Evolutionary conservation across 2,113 vertebrate species (phyloP).

Genomic region (Nematolebias whitei): DNA sequence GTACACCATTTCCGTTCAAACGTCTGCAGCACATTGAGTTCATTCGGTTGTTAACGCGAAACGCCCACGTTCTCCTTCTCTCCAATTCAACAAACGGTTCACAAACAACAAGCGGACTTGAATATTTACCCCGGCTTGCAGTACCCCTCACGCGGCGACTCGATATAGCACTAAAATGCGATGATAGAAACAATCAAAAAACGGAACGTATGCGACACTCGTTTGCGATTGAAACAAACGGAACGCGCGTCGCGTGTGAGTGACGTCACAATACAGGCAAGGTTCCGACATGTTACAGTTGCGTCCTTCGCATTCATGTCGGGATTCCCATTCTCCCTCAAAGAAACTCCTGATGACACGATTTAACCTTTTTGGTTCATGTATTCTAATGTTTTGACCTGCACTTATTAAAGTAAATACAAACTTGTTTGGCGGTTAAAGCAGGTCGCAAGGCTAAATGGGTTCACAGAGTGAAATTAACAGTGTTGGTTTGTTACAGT

Average conservation of each 20-base stretch:
- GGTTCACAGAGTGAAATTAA: too few relatives aligned
- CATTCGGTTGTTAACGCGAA: background rate
- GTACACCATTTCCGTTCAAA: conserved; percentile 64
- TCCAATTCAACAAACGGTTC: too few relatives aligned
- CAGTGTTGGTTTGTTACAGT: too few relatives aligned
- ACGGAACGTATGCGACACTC: conserved; percentile 29
- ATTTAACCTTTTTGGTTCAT: too few relatives aligned
- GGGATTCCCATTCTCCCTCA: too few relatives aligned
- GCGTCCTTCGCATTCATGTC: too few relatives aligned
- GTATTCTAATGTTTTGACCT: too few relatives aligned
- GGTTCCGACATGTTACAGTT: conserved; percentile 38
- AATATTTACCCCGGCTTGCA: conserved; percentile 31
- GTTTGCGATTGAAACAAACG: conserved; percentile 25
- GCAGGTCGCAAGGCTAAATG: too few relatives aligned
- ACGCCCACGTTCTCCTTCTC: too few relatives aligned
- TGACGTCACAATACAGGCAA: conserved; percentile 25
- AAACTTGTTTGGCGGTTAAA: too few relatives aligned
- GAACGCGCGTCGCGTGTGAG: conserved; percentile 19
- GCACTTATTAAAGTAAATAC: too few relatives aligned
- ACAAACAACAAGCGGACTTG: fast-evolving
- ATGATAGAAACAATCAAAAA: conserved; percentile 56
- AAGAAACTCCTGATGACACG: too few relatives aligned
- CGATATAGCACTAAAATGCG: conserved; percentile 22
- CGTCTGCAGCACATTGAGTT: conserved; percentile 8
- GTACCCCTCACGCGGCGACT: conserved; percentile 1